Base-by-base conservation (phyloP, 2,113 vertebrate species). In the Melanotaenia duboulayi region DNA sequence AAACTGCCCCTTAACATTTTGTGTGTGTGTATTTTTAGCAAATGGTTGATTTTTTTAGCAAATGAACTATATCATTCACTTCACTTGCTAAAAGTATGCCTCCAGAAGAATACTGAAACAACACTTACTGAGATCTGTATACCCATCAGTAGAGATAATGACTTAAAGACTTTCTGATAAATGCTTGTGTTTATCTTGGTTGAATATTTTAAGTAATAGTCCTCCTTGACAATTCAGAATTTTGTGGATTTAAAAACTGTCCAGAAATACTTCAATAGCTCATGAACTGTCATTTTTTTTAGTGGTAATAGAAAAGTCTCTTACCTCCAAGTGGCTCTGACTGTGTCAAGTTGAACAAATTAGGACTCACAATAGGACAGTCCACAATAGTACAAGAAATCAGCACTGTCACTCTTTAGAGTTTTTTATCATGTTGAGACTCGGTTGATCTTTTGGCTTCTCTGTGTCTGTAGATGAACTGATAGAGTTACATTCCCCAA, bases 401-500 rank as follows among this genome's bases (percentile, higher is more conserved):
- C 14, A 24, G n/a, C 23, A 23, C 14, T 16, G 14, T 6, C 24
- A 22, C 14, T 57, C 14, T 57, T 7, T 8, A 46, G 20, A n/a
- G 39, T 24, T 11, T 6, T 17, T 35, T 1, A 12, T 54, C 1
- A 57, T 19, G 49, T 4, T 49, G 28, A 46, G n/a, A 2, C n/a
- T 39, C 11, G 28, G 24, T 23, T 22, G 20, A 24, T 52, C 11
- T 20, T 50, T 11, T 11, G 22, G 19, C 22, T 62, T 17, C 8
- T 10, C 7, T 74, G 16, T 65, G 58, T 51, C 28, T 56, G 40
- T n/a, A 20, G 70, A 82, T 76, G 23, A 66, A 73, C 57, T 72
- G 82, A 89, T 78, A 74, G 44, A 78, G 73, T 78, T 57, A 84
- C 86, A 90, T 89, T 92, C 82, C 72, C 84, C 72, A 75, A 77